Percentiles rank a stretch among this genome's conserved stretches.
Evolutionary conservation across 2,888 invertebrate species (phyloP).

Genomic region (Caradrina clavipalpis): DNA sequence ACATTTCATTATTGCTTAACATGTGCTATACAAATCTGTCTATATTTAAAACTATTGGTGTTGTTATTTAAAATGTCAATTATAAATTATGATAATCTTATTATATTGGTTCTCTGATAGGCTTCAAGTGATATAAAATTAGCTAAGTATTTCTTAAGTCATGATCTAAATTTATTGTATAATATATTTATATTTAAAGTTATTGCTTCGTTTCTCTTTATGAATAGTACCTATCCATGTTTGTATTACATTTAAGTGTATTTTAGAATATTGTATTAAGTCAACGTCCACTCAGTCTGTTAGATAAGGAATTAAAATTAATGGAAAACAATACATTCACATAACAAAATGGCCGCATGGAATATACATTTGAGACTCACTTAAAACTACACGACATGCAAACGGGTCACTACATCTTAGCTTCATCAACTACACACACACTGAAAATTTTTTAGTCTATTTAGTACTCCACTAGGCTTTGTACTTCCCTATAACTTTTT

Average conservation of each 20-base stretch:
- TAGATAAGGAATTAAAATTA: constrained; percentile 17
- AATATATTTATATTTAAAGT: background rate
- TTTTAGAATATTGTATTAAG: constrained; percentile 26
- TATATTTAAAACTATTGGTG: constrained; percentile 8
- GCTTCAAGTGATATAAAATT: constrained; percentile 8
- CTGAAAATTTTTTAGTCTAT: constrained; percentile 24
- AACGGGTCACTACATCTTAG: constrained; percentile 24
- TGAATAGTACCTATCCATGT: background rate
- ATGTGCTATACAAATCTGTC: constrained; percentile 9
- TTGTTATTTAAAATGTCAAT: constrained; percentile 1
- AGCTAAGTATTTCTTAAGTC: constrained; percentile 3
- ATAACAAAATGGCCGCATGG: constrained; percentile 58
- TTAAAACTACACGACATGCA: constrained; percentile 45
- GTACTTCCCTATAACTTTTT: constrained; percentile 70
- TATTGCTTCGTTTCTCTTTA: constrained; percentile 6
- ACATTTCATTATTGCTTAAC: background rate
- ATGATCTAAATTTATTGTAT: background rate
- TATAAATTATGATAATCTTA: constrained; percentile 1
- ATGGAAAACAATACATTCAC: constrained; percentile 25
- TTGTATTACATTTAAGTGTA: constrained; percentile 8
- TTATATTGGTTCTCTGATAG: constrained; percentile 6
- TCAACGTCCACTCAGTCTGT: constrained; percentile 49
- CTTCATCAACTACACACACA: constrained; percentile 24
- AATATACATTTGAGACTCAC: constrained; percentile 43
- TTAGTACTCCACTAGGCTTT: constrained; percentile 22